Conservation (phyloP, 2,888 invertebrate genomes). For the Seira musarum region DNA sequence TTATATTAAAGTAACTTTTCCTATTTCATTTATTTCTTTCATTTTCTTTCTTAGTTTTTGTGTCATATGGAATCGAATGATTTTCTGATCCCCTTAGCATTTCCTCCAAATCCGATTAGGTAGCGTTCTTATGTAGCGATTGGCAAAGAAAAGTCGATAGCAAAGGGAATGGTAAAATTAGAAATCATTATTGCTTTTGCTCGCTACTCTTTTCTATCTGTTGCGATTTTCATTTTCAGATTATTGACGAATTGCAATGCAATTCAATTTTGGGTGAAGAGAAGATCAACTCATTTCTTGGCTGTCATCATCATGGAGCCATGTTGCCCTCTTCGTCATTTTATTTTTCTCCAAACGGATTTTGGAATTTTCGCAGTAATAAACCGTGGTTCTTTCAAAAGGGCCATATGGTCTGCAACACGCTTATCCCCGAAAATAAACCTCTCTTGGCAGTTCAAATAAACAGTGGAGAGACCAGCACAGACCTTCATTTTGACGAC, state of each 20-base stretch:
- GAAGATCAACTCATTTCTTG: background rate
- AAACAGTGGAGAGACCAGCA: constrained; percentile 64
- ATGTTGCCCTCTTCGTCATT: constrained; percentile 1
- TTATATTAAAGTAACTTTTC: background rate
- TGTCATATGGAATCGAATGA: too few relatives aligned
- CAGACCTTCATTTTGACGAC: constrained; percentile 63
- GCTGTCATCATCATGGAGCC: constrained; percentile 23
- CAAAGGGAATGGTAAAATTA: background rate
- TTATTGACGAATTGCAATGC: constrained; percentile 14
- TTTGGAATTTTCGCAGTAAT: constrained; percentile 24
- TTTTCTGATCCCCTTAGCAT: too few relatives aligned
- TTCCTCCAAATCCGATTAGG: too few relatives aligned
- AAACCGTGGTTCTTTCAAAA: constrained; percentile 36
- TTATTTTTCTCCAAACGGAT: background rate
- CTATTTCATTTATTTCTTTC: too few relatives aligned
- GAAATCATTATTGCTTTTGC: background rate
- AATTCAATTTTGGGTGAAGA: background rate
- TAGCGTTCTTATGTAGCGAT: too few relatives aligned
- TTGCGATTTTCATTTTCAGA: constrained; percentile 17
- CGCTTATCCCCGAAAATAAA: constrained; percentile 68
- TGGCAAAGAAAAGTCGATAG: too few relatives aligned
- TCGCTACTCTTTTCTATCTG: background rate
- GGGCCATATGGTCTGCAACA: constrained; percentile 64
- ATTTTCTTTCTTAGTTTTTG: too few relatives aligned
- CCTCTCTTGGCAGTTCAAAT: constrained; percentile 68